Conservation (phyloP, 53 echinoderm and acorn worm species). For the Apostichopus leukothele region DNA sequence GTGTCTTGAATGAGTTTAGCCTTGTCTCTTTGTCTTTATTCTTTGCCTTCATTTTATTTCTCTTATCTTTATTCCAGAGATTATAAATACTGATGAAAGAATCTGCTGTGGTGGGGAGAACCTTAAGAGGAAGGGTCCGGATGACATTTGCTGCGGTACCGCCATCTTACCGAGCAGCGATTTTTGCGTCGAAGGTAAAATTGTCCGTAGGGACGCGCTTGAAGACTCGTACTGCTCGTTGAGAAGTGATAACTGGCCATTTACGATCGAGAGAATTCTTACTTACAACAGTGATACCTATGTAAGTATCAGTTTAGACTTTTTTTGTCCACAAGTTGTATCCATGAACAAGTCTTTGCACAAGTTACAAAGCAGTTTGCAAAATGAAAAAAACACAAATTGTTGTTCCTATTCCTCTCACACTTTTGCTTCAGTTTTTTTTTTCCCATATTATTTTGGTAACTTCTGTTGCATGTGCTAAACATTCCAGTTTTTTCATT, state of each 20-base stretch:
- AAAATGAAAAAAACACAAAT: no score
- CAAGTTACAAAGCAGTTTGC: no score
- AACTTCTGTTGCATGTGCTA: no score
- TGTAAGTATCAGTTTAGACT: slow-evolving; percentile 13
- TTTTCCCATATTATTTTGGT: no score
- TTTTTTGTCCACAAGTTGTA: no score
- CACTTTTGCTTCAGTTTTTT: no score
- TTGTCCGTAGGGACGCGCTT: not conserved
- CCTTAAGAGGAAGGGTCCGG: not conserved
- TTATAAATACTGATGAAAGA: not conserved
- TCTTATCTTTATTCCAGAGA: not conserved
- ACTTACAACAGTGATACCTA: slow-evolving; percentile 19
- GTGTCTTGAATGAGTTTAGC: no score
- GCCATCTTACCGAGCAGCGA: not conserved
- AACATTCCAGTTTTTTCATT: no score
- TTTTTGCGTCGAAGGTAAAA: slow-evolving; percentile 2
- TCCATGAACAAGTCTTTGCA: no score
- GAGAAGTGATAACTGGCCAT: not conserved
- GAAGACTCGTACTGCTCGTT: not conserved
- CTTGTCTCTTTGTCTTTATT: not conserved
- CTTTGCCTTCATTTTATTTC: not conserved
- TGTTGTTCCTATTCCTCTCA: no score
- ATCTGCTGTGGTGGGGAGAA: slow-evolving; percentile 7
- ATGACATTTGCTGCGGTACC: slow-evolving; percentile 3
- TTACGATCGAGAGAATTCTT: not conserved